Base-by-base conservation (phyloP, 1,140 invertebrate genomes). In the Wiebesia pumilae region DNA sequence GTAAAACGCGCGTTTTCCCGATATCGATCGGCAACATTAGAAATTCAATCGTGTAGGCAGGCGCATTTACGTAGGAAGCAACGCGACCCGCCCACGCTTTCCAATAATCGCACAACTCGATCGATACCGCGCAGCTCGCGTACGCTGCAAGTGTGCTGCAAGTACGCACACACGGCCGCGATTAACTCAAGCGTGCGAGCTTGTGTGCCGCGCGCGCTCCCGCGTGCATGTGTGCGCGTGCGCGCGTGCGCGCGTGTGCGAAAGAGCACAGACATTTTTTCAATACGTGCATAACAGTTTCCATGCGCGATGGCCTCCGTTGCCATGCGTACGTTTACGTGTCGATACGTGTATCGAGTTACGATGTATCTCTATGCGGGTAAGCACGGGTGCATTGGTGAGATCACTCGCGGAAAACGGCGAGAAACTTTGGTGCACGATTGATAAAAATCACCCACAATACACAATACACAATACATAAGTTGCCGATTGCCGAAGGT, bases 1-100 rank as follows among this genome's bases (percentile, higher is more conserved):
- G 67, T 47, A 71, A 86, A 81, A 86, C 54, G 71, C n/a, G 85
- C 54, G n/a, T 77, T 87, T 84, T 81, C 38, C 77, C 58, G 83
- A 84, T 84, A 84, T 87, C 83, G 83, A 87, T 87, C 86, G 62
- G 86, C 67, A 81, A 84, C 84, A 87, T 87, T 87, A 87, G 86
- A 87, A 84, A 84, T 87, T 84, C 82, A 87, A 84, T 84, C 77
- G 83, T 51, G 83, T 87, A 84, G 86, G 86, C 54, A 69, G 81
- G 62, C 77, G 54, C 24, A 69, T 83, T 38, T 62, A 83, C 77
- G 81, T 83, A 87, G 75, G 81, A 87, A 79, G 80, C 80, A 82
- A 73, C 78, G 69, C 35, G 47, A 58, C 47, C 78, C 79, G 83
- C 87, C 87, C 83, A 82, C 83, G 83, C 87, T 87, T 87, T 85